Evolutionary conservation across 2,797 vertebrate genomes (phyloP).

Genomic region (Sphenodon punctatus): DNA sequence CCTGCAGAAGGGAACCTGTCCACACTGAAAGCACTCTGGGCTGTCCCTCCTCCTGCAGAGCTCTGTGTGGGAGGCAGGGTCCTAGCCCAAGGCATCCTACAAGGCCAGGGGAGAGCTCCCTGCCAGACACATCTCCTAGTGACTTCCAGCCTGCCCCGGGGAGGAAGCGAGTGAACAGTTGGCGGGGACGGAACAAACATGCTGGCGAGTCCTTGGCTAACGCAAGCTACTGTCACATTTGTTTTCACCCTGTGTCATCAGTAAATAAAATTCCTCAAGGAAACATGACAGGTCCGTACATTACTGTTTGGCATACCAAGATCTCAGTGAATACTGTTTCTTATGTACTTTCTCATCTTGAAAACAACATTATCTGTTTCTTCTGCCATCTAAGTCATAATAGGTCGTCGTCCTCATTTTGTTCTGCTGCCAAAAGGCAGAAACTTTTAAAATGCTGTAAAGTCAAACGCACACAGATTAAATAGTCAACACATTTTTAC

Average conservation of each 20-base stretch:
- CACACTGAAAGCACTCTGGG: too few relatives aligned
- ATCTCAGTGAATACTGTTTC: accelerated
- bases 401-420: not conserved
- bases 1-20: too few relatives aligned
- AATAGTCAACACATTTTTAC: constrained; percentile 33
- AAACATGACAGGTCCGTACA: accelerated
- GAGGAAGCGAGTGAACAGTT: too few relatives aligned
- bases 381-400: constrained; percentile 22
- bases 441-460: constrained; percentile 46
- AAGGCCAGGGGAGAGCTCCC: too few relatives aligned
- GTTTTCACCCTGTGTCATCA: not conserved
- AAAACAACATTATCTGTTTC: not conserved
- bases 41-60: too few relatives aligned
- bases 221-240: too few relatives aligned
- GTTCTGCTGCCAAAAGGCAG: constrained; percentile 36
- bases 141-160: too few relatives aligned
- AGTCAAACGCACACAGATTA: constrained; percentile 36
- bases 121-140: too few relatives aligned
- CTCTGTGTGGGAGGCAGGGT: too few relatives aligned
- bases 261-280: accelerated
- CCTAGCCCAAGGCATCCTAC: too few relatives aligned
- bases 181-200: too few relatives aligned
- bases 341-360: not conserved
- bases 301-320: not conserved
- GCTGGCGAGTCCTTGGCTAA: too few relatives aligned